Evolutionary conservation across 2,888 invertebrate genomes (phyloP).

Genomic region (Drosophila kuntzei): DNA sequence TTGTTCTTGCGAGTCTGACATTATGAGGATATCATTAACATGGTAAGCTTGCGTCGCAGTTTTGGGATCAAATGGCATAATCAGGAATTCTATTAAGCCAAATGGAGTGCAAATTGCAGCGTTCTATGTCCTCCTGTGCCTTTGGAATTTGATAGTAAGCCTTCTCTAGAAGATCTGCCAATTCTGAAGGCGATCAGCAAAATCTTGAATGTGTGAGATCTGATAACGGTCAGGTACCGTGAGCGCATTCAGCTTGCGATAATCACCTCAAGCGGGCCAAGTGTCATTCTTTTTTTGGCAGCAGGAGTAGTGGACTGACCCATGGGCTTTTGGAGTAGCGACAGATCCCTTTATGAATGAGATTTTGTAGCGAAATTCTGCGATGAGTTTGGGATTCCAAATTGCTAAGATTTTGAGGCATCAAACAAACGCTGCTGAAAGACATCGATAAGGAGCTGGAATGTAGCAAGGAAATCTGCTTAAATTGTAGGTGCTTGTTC

Average conservation of each 20-base stretch:
- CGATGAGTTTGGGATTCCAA: no score
- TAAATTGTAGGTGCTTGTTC: no score
- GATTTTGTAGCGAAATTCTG: no score
- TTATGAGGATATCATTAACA: background rate
- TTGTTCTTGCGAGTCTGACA: background rate
- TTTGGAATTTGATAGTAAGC: background rate
- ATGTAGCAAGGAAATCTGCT: no score
- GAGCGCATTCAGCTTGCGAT: background rate
- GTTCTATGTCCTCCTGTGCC: conserved; percentile 1
- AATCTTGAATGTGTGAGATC: no score
- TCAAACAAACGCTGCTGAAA: no score
- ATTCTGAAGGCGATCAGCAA: background rate
- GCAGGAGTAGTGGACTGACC: conserved; percentile 3
- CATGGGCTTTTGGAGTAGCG: conserved; percentile 1
- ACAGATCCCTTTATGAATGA: conserved; percentile 1
- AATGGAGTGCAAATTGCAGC: conserved; percentile 6
- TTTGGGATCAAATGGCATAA: conserved; percentile 8
- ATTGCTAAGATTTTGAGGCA: no score
- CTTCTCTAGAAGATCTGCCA: background rate
- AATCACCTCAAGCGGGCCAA: no score
- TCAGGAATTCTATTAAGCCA: conserved; percentile 1
- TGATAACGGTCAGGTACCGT: no score
- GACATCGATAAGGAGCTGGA: no score
- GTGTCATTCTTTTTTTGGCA: no score
- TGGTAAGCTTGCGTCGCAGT: conserved; percentile 7